Evolutionary conservation across 2,888 invertebrate species (phyloP).

Genomic region (Omphaloscelis lunosa): DNA sequence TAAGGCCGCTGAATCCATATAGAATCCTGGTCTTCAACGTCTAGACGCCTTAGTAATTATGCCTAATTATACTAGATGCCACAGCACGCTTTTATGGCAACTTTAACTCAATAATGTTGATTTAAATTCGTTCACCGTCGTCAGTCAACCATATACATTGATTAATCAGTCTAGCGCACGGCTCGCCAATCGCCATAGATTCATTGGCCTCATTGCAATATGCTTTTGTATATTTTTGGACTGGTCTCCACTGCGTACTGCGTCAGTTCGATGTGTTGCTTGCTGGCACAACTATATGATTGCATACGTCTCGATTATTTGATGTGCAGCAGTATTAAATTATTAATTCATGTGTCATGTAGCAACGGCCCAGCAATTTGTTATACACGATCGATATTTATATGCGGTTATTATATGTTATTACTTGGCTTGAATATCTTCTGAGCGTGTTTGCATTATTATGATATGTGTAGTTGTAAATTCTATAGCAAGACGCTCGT

Average conservation of each 20-base stretch:
- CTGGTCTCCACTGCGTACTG: slow-evolving; percentile 73
- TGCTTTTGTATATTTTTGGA: slow-evolving; percentile 81
- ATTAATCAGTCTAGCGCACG: slow-evolving; percentile 56
- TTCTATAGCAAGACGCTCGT: slow-evolving; percentile 20
- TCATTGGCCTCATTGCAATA: slow-evolving; percentile 69
- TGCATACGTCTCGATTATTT: slow-evolving; percentile 56
- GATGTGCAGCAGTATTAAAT: slow-evolving; percentile 52
- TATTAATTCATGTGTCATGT: slow-evolving; percentile 57
- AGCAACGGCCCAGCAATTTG: slow-evolving; percentile 43
- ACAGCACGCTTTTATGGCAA: slow-evolving; percentile 36
- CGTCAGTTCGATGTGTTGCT: slow-evolving; percentile 70
- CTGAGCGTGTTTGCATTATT: slow-evolving; percentile 41
- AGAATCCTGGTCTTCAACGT: slow-evolving; percentile 33
- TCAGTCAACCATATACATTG: slow-evolving; percentile 48
- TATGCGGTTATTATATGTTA: slow-evolving; percentile 48
- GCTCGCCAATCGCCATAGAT: slow-evolving; percentile 62
- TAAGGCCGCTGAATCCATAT: slow-evolving; percentile 6
- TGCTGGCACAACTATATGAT: slow-evolving; percentile 64
- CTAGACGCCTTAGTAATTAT: slow-evolving; percentile 45
- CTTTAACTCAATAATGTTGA: slow-evolving; percentile 45
- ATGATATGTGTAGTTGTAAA: slow-evolving; percentile 26
- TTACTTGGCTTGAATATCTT: slow-evolving; percentile 42
- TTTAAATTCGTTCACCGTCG: slow-evolving; percentile 46
- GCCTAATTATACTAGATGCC: slow-evolving; percentile 32
- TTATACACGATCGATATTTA: slow-evolving; percentile 47